These are phyloP conservation scores for Melitaea athalia DNA, from an alignment of 2,888 invertebrate species.

Conservation along the genomic window DNA sequence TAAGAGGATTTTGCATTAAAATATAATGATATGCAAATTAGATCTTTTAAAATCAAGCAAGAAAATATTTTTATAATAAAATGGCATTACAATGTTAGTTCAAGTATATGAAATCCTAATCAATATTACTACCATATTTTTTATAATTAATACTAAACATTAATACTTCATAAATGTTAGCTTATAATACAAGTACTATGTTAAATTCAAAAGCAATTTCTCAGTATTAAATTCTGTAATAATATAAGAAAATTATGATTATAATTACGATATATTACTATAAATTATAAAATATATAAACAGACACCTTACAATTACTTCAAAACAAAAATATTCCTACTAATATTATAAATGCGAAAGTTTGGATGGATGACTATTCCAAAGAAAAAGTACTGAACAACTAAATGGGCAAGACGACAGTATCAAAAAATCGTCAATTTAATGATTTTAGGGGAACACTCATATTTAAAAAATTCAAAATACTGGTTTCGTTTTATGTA, in stretches of 20 bases:
- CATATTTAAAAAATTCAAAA: no score
- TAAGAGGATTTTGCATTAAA: no score
- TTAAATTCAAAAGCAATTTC: not conserved
- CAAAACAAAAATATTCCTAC: not conserved
- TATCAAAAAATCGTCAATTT: no score
- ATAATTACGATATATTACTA: slow-evolving; percentile 1
- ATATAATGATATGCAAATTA: no score
- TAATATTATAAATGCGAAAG: no score
- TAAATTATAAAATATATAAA: not conserved
- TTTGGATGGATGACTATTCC: no score
- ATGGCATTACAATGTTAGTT: not conserved
- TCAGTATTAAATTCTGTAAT: not conserved
- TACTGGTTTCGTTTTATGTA: no score
- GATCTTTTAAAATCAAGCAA: not conserved
- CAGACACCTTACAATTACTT: slow-evolving; percentile 3
- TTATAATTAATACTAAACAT: slow-evolving; percentile 9
- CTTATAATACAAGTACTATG: not conserved
- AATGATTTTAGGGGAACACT: no score
- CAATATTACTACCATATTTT: not conserved
- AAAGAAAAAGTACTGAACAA: no score
- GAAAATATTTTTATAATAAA: not conserved
- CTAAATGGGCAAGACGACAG: no score
- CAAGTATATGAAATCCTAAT: not conserved
- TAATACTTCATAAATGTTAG: not conserved
- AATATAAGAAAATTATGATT: slow-evolving; percentile 5